Base-by-base conservation (phyloP, 64 coral and sea anemone species). In the Montipora foliosa region DNA sequence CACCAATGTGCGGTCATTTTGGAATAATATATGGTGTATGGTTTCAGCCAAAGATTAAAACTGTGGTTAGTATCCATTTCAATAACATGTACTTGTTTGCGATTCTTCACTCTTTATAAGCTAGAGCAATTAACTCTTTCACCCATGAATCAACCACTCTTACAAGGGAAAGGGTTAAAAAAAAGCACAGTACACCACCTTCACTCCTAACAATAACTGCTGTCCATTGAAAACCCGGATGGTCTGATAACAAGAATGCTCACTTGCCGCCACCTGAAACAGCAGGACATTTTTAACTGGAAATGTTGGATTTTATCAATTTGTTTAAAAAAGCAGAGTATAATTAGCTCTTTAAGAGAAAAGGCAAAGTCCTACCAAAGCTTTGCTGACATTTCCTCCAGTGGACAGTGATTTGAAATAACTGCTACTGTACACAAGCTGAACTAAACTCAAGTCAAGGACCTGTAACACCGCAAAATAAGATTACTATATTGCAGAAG, bases 321-420 rank as follows among this genome's bases (percentile, higher is more conserved):
- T 37, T 37, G 2, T 37, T 37, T 2, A 37, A 37, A 37, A 37
- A 37, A 37, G 37, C 37, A 2, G 37, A 37, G 37, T 37, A 2
- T 37, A 37, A 37, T 37, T 37, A 37, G 6, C 6, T 8, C 11
- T 0, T 57, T 0, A 57, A 11, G 2, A 57, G 11, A 57, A 11
- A 57, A 57, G 0, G 53, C 53, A 57, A 11, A 57, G 53, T 57
- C 80, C 85, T 68, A 99, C 94, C 89, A 99, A 89, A 67, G 94
- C 94, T 87, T 96, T 95, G 84, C 97, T 99, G 75, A 99, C 97
- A 64, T 99, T 99, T 78, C 97, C 97, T 73, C 97, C 97, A 87
- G 95, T 99, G 47, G 97, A 95, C n/a, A 99, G 77, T 14, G 94
- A 96, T 19, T 99, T 99, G 89, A 99, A 99, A 77, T 91, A 99